Evolutionary conservation across 2,113 vertebrate genomes (phyloP).

Genomic region (Oreochromis niloticus): DNA sequence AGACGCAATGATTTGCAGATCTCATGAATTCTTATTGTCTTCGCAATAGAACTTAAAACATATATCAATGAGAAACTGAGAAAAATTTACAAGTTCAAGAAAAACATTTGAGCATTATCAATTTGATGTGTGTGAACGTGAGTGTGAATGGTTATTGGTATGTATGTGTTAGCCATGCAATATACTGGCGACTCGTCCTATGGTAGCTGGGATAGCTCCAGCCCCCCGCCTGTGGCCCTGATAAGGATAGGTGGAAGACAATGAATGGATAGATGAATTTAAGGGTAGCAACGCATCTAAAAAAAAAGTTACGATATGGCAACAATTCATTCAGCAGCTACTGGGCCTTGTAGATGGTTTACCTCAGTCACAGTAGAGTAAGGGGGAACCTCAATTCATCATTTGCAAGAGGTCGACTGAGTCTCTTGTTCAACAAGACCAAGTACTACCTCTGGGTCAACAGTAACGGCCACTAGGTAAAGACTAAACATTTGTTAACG

Average conservation of each 20-base stretch:
- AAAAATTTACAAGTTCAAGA: background rate
- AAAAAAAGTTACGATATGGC: background rate
- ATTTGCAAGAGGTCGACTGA: background rate
- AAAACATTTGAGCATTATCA: background rate
- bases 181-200: background rate
- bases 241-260: background rate
- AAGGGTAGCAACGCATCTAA: background rate
- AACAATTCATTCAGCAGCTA: background rate
- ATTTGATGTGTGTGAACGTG: background rate
- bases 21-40: background rate
- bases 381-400: too few relatives aligned
- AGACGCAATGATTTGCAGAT: background rate
- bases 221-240: accelerated
- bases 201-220: background rate
- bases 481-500: background rate
- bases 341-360: too few relatives aligned
- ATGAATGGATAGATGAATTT: background rate
- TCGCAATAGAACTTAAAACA: background rate
- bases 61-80: background rate
- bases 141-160: background rate
- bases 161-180: background rate
- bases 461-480: accelerated
- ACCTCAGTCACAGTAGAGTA: too few relatives aligned
- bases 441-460: background rate
- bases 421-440: background rate